Conservation (phyloP, 2,888 invertebrate species). For the Hydriomena furcata region DNA sequence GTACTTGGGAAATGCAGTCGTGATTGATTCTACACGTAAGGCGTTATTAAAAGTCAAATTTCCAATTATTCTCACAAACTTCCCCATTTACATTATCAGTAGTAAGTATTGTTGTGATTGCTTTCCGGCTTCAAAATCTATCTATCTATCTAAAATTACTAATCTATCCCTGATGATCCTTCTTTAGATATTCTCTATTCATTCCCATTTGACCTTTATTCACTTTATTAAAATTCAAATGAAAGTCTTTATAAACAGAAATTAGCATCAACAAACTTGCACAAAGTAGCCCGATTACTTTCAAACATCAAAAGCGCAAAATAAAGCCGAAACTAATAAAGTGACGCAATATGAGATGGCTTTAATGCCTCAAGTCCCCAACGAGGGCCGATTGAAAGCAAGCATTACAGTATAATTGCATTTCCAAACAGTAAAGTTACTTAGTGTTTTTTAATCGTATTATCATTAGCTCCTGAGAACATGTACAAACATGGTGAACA, state of each 20-base stretch:
- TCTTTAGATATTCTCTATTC: too few relatives aligned
- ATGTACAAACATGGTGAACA: too few relatives aligned
- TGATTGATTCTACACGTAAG: too few relatives aligned
- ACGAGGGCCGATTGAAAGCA: conserved; percentile 73
- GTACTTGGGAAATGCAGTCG: too few relatives aligned
- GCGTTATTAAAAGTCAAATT: too few relatives aligned
- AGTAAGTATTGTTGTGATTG: too few relatives aligned
- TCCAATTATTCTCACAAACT: too few relatives aligned
- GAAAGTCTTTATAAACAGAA: conserved; percentile 34
- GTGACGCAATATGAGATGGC: conserved; percentile 76
- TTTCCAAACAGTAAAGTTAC: neutral
- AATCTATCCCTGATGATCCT: neutral
- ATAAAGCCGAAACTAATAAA: conserved; percentile 78
- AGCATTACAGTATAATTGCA: conserved; percentile 1
- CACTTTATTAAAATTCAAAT: conserved; percentile 20
- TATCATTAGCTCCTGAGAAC: too few relatives aligned
- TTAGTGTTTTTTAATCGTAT: neutral
- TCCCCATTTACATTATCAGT: too few relatives aligned
- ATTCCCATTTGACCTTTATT: neutral
- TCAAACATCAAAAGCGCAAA: conserved; percentile 76
- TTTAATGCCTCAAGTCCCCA: conserved; percentile 73
- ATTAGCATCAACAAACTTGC: conserved; percentile 45
- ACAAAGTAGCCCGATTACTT: conserved; percentile 65
- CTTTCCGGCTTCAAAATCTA: too few relatives aligned
- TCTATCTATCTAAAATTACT: too few relatives aligned